Percentiles rank a stretch among this genome's conserved stretches.
Conservation (phyloP, 1,140 invertebrate genomes). For the Aphaenogaster ashmeadi region DNA sequence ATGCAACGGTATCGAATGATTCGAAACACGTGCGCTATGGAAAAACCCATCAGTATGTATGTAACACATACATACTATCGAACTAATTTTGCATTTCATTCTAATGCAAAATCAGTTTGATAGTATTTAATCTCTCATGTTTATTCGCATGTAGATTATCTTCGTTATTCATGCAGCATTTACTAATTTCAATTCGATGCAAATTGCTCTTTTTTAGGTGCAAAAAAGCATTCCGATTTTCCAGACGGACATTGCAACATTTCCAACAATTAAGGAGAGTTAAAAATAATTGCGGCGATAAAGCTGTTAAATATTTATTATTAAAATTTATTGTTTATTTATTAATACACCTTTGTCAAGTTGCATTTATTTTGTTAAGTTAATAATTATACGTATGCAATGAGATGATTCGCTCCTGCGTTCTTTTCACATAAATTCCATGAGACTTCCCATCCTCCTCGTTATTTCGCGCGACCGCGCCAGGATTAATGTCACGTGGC, state of each 20-base stretch:
- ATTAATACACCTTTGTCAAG: not conserved
- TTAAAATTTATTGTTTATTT: not conserved
- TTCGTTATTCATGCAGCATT: not conserved
- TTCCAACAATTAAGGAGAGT: not conserved
- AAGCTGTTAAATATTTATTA: not conserved
- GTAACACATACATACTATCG: not conserved
- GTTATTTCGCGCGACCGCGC: not conserved
- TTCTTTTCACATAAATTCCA: not conserved
- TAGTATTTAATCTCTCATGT: not conserved
- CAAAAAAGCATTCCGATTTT: not conserved
- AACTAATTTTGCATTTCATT: not conserved
- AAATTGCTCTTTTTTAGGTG: not conserved
- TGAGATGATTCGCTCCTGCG: not conserved
- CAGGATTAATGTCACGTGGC: conserved; percentile 5
- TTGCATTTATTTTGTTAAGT: not conserved
- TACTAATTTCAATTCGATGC: not conserved
- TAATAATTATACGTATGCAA: not conserved
- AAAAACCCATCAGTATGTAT: not conserved
- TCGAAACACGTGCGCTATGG: not conserved
- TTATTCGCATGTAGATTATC: not conserved
- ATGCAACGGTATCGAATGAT: not conserved
- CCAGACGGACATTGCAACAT: not conserved
- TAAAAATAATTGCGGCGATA: not conserved
- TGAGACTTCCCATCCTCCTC: not conserved
- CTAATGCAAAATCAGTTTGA: not conserved